These are phyloP conservation scores for Etheostoma spectabile DNA, from an alignment of 2,113 vertebrate genomes.

Conservation along the genomic window DNA sequence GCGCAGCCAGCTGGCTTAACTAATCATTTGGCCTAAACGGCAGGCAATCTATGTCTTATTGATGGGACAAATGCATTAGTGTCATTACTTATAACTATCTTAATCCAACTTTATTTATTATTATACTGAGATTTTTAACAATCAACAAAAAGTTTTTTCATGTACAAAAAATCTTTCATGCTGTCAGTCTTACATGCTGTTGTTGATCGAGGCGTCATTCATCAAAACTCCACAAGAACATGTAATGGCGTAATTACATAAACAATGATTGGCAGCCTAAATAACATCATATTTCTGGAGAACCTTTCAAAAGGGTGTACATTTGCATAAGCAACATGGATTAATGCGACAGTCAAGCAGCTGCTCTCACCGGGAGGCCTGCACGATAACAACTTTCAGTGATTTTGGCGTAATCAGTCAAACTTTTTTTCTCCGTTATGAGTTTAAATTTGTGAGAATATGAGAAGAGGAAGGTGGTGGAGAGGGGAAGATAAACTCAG, in stretches of 20 bases:
- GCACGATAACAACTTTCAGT: slow-evolving; percentile 75
- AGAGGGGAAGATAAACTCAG: slow-evolving; percentile 19
- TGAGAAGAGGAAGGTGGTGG: slow-evolving; percentile 29
- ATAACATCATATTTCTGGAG: slow-evolving; percentile 80
- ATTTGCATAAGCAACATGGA: slow-evolving; percentile 85
- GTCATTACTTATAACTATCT: slow-evolving; percentile 6
- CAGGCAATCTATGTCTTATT: slow-evolving; percentile 1
- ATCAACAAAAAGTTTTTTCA: slow-evolving; percentile 49
- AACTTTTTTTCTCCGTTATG: slow-evolving; percentile 69
- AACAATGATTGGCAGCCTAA: slow-evolving; percentile 85
- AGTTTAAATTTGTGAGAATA: slow-evolving; percentile 60
- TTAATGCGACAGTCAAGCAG: slow-evolving; percentile 79
- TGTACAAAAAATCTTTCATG: slow-evolving; percentile 13
- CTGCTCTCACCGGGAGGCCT: slow-evolving; percentile 79
- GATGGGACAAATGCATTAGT: slow-evolving; percentile 28
- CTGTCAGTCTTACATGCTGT: slow-evolving; percentile 42
- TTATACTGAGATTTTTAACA: background rate
- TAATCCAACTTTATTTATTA: slow-evolving; percentile 17
- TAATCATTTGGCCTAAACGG: background rate
- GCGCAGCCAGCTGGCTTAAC: background rate
- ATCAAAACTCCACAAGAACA: slow-evolving; percentile 67
- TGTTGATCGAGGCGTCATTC: slow-evolving; percentile 63
- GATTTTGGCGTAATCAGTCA: slow-evolving; percentile 84
- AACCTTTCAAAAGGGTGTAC: slow-evolving; percentile 81
- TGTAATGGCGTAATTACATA: slow-evolving; percentile 70